Base-by-base conservation (phyloP, 2,797 vertebrate genomes). In the Lutjanus campechanus region DNA sequence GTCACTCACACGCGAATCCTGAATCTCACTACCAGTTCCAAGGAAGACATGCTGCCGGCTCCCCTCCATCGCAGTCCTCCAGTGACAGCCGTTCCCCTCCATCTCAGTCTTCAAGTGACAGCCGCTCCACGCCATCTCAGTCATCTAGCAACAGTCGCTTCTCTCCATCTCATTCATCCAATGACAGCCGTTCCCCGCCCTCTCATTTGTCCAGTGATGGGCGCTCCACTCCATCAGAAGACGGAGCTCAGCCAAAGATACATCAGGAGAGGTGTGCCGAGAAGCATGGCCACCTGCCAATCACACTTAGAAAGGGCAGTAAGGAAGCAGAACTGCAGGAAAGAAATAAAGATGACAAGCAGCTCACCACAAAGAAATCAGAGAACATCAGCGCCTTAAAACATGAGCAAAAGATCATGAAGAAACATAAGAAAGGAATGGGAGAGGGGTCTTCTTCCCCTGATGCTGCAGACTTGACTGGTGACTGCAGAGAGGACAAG, bases 321-420 rank as follows among this genome's bases (percentile, higher is more conserved):
- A 96, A 95, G 84, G 95, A 97, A 22, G 88, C 75, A 3, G 69
- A 92, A 11, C n/a, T 5, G 41, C 79, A 53, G 36, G 64, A 78
- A 43, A 40, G 4, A 2, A 69, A 11, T 8, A 41, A 51, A 36
- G 59, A 73, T 0, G 7, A 44, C 1, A 61, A 87, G 17, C 53
- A 59, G 44, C 44, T 25, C 0, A 61, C 5, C 0, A 0, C 17
- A 1, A 67, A 20, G 55, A 53, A 54, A 20, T 2, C 17, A 2
- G 44, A 73, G 36, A 92, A 95, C 9, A 77, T 90, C 3, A 95
- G 96, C 77, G 92, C 93, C 25, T 1, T 69, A 73, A 97, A 96
- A 71, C 95, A 96, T 61, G 95, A 96, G 75, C 95, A 96, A 67
- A 92, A 95, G 65, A 85, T 47, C 47, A 96, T 94, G 70, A 97